Evolutionary conservation across 2,888 invertebrate genomes (phyloP).

Genomic region (Myopa tessellatipennis): DNA sequence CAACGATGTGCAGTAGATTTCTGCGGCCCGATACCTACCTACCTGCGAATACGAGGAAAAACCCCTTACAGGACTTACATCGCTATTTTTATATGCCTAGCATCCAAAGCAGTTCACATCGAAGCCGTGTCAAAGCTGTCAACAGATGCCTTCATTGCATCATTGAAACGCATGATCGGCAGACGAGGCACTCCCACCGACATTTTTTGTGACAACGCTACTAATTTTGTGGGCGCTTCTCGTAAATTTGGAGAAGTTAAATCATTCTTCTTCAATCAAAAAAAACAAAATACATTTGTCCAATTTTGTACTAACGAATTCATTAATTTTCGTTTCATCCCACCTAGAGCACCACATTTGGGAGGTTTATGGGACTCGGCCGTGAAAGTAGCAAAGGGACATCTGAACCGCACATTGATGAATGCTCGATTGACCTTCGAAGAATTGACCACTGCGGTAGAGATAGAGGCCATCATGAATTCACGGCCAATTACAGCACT

Average conservation of each 20-base stretch:
- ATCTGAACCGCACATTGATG: too few species aligned
- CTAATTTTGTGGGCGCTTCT: not conserved
- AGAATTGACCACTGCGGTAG: too few species aligned
- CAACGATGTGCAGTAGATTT: too few species aligned
- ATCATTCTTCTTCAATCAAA: not conserved
- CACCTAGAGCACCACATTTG: not conserved
- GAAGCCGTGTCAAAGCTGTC: not conserved
- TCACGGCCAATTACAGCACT: too few species aligned
- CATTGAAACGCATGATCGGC: not conserved
- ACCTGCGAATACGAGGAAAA: not conserved
- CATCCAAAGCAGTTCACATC: not conserved
- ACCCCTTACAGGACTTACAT: not conserved
- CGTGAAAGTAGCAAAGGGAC: too few species aligned
- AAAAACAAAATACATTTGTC: not conserved
- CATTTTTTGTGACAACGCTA: not conserved
- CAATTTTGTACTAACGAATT: not conserved
- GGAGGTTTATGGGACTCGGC: too few species aligned
- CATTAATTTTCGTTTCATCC: conserved; percentile 39
- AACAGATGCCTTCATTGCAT: not conserved
- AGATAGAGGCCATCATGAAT: too few species aligned
- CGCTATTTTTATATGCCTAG: not conserved
- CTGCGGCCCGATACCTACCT: too few species aligned
- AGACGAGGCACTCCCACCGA: not conserved
- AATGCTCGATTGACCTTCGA: too few species aligned
- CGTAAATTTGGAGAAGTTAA: too few species aligned